These are phyloP conservation scores for Aspidiotus destructor DNA, from an alignment of 2,888 invertebrate genomes.

Conservation along the genomic window DNA sequence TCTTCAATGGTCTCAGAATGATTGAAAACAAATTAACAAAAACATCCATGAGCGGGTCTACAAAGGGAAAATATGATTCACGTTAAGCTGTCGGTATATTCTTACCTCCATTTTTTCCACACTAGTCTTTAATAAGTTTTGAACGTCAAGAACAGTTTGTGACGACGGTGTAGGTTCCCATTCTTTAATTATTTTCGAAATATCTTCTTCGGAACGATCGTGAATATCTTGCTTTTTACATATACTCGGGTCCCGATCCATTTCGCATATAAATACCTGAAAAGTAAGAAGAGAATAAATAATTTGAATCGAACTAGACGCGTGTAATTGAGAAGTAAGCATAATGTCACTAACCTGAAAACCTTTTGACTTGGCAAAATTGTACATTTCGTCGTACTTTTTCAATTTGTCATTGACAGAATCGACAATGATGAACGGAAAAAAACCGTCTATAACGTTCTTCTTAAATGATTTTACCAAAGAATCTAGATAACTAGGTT, in stretches of 20 bases:
- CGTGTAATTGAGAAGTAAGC: no score
- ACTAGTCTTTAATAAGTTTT: slow-evolving; percentile 71
- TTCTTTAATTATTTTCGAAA: slow-evolving; percentile 57
- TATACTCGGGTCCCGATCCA: slow-evolving; percentile 66
- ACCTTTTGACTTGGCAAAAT: slow-evolving; percentile 69
- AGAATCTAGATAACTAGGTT: slow-evolving; percentile 68
- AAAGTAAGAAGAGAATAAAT: slow-evolving; percentile 35
- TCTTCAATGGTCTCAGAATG: no score
- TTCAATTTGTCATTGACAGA: slow-evolving; percentile 74
- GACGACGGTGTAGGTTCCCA: slow-evolving; percentile 74
- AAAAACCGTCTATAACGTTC: slow-evolving; percentile 79
- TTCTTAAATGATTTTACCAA: slow-evolving; percentile 83
- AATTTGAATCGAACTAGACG: no score
- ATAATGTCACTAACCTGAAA: slow-evolving; percentile 57
- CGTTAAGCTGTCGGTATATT: slow-evolving; percentile 54
- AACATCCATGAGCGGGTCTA: no score
- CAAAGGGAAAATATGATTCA: no score
- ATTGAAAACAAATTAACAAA: no score
- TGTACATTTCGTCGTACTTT: slow-evolving; percentile 80
- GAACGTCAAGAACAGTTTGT: slow-evolving; percentile 70
- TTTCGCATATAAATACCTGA: slow-evolving; percentile 82
- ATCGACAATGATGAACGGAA: slow-evolving; percentile 86
- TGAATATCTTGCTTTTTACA: slow-evolving; percentile 81
- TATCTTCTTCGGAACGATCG: slow-evolving; percentile 64
- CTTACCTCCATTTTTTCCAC: slow-evolving; percentile 41